Evolutionary conservation across 2,888 invertebrate species (phyloP), one percentile per base, ranked within the genome.

Genomic region (Anoncus sp.): DNA sequence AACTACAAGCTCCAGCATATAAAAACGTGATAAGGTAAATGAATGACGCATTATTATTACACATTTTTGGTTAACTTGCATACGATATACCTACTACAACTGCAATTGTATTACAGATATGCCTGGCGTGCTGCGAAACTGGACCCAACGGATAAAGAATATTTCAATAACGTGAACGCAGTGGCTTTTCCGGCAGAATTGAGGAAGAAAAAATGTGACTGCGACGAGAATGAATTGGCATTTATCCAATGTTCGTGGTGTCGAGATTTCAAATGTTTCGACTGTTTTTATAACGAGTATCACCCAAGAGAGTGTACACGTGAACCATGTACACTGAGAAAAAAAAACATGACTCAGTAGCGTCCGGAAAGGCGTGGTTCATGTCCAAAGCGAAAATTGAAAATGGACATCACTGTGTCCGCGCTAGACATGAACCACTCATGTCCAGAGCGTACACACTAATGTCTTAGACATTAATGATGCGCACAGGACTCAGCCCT

Each of bases 1-100:
- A 55, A 31, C 55, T 55, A 27, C 55, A 31, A 16, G 55, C 31
- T 55, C 55, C 55, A 31, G 55, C 31, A 55, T 35, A 55, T 31
- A 31, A 55, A 31, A 55, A 55, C 27, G 31, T 55, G 55, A 55
- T 31, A 55, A 55, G 55, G 31, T 16, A 31, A 3, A 31, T 31
- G 31, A 31, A 31, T 31, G 31, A 31, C 31, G 31, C 31, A 31
- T 6, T 43, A n/a, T 43, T 43, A 43, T 43, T 43, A 43, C 3
- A 43, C 14, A 43, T 43, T 43, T 43, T 43, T n/a, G 43, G 43
- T n/a, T 43, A 43, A 5, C 43, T 43, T 43, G 43, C 22, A 24
- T 51, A 24, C 7, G 18, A 51, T 51, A 51, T 31, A 31, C n/a
- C n/a, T 49, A 12, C 14, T 51, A 24, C 22, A 51, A 51, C 12